Conservation (phyloP, 2,888 invertebrate genomes). For the Trissolcus japonicus region DNA sequence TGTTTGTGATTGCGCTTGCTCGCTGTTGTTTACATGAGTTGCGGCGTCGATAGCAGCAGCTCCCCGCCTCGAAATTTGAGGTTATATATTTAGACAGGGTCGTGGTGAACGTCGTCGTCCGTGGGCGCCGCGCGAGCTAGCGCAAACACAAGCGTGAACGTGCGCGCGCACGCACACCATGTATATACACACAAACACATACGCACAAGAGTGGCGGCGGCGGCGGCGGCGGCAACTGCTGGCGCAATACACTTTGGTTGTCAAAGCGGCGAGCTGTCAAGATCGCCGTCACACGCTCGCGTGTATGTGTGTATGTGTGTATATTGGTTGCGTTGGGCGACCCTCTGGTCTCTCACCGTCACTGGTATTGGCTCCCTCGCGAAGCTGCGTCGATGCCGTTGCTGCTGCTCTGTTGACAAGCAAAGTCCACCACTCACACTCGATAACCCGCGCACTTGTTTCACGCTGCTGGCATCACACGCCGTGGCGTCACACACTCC, state of each 20-base stretch:
- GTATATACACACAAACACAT: not conserved
- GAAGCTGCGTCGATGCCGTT: too few relatives aligned
- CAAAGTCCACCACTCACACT: not conserved
- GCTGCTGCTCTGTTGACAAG: too few relatives aligned
- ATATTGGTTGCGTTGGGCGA: not conserved
- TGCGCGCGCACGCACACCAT: conserved; percentile 1
- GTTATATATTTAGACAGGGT: conserved; percentile 30
- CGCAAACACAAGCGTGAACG: conserved; percentile 11
- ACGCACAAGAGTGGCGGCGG: not conserved
- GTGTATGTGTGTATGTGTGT: not conserved
- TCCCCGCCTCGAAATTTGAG: conserved; percentile 29
- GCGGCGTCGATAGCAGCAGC: conserved; percentile 17
- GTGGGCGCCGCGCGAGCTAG: not conserved
- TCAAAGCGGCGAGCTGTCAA: conserved; percentile 28
- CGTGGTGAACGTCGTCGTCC: not conserved
- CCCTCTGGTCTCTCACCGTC: too few relatives aligned
- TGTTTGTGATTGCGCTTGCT: conserved; percentile 38
- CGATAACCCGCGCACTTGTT: conserved; percentile 2
- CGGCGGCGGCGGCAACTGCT: not conserved
- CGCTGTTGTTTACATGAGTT: conserved; percentile 16
- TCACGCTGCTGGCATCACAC: conserved; percentile 12
- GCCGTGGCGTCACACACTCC: conserved; percentile 6
- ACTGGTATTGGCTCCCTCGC: too few relatives aligned
- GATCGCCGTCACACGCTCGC: conserved; percentile 3
- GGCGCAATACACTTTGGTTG: conserved; percentile 8